These are phyloP conservation scores for Oxycera nigricornis DNA, from an alignment of 2,888 invertebrate species.

Conservation along the genomic window DNA sequence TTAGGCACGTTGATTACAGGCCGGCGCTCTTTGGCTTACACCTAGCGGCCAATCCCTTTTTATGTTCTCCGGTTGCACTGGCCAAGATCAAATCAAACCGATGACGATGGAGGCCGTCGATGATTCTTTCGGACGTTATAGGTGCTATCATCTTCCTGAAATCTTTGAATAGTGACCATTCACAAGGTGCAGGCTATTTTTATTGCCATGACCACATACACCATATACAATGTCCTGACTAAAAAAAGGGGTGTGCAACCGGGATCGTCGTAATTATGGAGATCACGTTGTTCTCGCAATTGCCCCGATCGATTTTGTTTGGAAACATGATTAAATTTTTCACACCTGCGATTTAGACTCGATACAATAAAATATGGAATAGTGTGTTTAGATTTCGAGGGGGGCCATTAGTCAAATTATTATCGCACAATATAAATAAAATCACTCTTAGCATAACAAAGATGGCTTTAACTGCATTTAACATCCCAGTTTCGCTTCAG, in stretches of 20 bases:
- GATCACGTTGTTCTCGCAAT: neutral
- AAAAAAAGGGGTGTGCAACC: neutral
- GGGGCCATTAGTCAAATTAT: neutral
- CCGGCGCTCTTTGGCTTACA: slow-evolving; percentile 63
- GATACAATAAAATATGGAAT: too few relatives aligned
- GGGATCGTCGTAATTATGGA: neutral
- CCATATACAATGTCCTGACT: slow-evolving; percentile 28
- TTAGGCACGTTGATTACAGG: slow-evolving; percentile 63
- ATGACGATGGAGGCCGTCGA: neutral
- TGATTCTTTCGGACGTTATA: neutral
- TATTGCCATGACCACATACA: slow-evolving; percentile 13
- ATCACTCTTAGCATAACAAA: too few relatives aligned
- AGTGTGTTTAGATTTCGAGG: neutral
- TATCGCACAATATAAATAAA: neutral
- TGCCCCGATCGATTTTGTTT: neutral
- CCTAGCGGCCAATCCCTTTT: slow-evolving; percentile 58
- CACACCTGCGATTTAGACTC: slow-evolving; percentile 5
- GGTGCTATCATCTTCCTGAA: neutral
- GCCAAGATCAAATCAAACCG: slow-evolving; percentile 41
- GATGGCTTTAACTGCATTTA: too few relatives aligned
- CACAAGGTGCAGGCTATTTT: slow-evolving; percentile 26
- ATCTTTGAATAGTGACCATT: neutral
- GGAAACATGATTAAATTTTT: neutral
- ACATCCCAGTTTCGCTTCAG: too few relatives aligned
- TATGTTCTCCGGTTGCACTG: slow-evolving; percentile 43